Percentiles rank a stretch among this genome's conserved stretches.
Conservation (phyloP, 2,797 vertebrate genomes). For the Chaunax sp. region DNA sequence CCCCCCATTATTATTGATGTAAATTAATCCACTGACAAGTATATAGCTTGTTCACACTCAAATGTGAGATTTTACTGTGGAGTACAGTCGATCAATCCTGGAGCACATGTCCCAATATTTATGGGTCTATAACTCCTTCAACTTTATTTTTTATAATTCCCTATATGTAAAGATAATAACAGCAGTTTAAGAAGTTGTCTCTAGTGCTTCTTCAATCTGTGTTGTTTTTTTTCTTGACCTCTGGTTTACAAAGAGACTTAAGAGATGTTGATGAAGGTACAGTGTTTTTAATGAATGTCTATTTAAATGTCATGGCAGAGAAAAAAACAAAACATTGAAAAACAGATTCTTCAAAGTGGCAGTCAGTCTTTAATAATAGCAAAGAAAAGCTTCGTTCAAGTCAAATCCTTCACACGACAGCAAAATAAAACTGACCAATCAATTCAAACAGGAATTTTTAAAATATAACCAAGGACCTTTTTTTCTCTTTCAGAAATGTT, state of each 20-base stretch:
- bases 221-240: background rate
- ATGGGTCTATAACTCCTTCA: too few relatives aligned
- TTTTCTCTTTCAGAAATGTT: conserved; percentile 62
- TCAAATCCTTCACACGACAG: conserved; percentile 75
- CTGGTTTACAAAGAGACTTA: conserved; percentile 33
- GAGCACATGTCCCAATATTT: too few relatives aligned
- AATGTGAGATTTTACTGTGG: background rate
- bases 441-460: conserved; percentile 64
- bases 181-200: background rate
- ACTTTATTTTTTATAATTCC: too few relatives aligned
- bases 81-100: too few relatives aligned
- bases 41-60: too few relatives aligned
- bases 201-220: conserved; percentile 1
- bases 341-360: conserved; percentile 52
- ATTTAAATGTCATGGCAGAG: conserved; percentile 62
- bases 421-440: conserved; percentile 69
- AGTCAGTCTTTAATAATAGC: conserved; percentile 72
- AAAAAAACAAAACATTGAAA: conserved; percentile 23
- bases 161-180: too few relatives aligned
- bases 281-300: conserved; percentile 67
- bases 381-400: conserved; percentile 71
- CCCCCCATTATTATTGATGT: too few relatives aligned
- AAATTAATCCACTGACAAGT: too few relatives aligned
- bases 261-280: conserved; percentile 45
- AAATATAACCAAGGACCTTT: conserved; percentile 69